Conservation (phyloP, 2,113 vertebrate genomes). For the Chitala chitala region DNA sequence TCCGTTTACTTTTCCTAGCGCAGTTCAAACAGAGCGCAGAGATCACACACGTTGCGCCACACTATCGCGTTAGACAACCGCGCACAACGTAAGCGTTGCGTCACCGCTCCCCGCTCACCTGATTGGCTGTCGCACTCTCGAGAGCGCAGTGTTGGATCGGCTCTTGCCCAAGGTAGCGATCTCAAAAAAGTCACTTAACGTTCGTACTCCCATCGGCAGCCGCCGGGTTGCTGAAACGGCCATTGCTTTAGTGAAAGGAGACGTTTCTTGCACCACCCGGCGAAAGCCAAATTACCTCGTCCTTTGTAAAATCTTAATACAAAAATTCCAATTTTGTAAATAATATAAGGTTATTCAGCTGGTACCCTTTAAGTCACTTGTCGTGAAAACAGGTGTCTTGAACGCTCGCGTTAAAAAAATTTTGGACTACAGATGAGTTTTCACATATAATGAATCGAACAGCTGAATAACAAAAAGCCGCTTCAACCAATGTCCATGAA, state of each 20-base stretch:
- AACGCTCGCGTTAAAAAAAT: slow-evolving; percentile 2
- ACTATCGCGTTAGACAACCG: neutral
- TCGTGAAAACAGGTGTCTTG: neutral
- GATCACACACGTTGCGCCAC: neutral
- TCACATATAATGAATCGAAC: neutral
- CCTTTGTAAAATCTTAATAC: neutral
- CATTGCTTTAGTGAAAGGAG: slow-evolving; percentile 37
- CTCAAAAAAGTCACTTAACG: slow-evolving; percentile 66
- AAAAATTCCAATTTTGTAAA: neutral
- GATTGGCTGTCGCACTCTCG: slow-evolving; percentile 57
- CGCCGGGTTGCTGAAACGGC: slow-evolving; percentile 49
- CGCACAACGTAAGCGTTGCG: neutral
- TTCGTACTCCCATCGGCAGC: slow-evolving; percentile 60
- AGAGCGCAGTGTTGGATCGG: slow-evolving; percentile 41
- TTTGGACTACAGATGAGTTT: neutral
- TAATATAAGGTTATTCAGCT: neutral
- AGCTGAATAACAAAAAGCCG: slow-evolving; percentile 27
- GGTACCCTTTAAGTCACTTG: neutral
- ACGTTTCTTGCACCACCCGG: neutral
- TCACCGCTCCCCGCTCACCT: slow-evolving; percentile 56
- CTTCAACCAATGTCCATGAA: slow-evolving; percentile 25
- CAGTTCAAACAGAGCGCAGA: neutral
- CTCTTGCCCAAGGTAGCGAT: slow-evolving; percentile 53
- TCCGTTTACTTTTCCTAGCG: too few relatives aligned
- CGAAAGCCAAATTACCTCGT: neutral